Evolutionary conservation across 1,140 invertebrate species (phyloP).

Genomic region (Agrilus planipennis): DNA sequence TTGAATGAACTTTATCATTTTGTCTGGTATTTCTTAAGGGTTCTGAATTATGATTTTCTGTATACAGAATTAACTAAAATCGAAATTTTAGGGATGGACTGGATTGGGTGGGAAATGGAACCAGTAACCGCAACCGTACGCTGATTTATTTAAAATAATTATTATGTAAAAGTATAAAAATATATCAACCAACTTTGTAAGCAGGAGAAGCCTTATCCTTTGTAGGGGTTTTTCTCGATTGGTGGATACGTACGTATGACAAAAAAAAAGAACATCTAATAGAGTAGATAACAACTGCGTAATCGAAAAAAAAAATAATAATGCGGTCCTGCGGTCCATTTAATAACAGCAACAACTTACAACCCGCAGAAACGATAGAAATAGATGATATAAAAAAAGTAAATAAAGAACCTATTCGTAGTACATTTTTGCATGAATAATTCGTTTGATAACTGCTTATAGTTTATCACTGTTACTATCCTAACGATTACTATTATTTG

Average conservation of each 20-base stretch:
- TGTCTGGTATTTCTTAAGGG: constrained; percentile 3
- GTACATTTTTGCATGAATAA: constrained; percentile 26
- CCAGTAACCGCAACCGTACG: too few species aligned
- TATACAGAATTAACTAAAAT: constrained; percentile 3
- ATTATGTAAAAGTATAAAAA: constrained; percentile 25
- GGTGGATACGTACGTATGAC: constrained; percentile 2
- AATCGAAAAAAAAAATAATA: constrained; percentile 1
- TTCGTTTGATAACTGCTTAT: constrained; percentile 27
- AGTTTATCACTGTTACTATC: constrained; percentile 21
- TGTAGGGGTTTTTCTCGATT: too few species aligned
- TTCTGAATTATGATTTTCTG: constrained; percentile 3
- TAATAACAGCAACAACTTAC: not conserved
- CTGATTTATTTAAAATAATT: constrained; percentile 26
- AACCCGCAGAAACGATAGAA: not conserved
- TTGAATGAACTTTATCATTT: too few species aligned
- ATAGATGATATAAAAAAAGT: not conserved
- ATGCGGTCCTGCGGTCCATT: constrained; percentile 1
- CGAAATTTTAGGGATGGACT: constrained; percentile 27
- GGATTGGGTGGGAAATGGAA: constrained; percentile 25
- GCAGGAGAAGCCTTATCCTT: too few species aligned
- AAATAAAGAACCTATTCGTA: constrained; percentile 21
- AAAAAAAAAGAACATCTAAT: constrained; percentile 2
- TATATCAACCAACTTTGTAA: constrained; percentile 26
- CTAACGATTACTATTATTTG: constrained; percentile 18
- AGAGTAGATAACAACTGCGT: constrained; percentile 2